phyloP scores from a whole-genome alignment of 2,888 invertebrate genomes.

The Dryadula phaetusa region DNA sequence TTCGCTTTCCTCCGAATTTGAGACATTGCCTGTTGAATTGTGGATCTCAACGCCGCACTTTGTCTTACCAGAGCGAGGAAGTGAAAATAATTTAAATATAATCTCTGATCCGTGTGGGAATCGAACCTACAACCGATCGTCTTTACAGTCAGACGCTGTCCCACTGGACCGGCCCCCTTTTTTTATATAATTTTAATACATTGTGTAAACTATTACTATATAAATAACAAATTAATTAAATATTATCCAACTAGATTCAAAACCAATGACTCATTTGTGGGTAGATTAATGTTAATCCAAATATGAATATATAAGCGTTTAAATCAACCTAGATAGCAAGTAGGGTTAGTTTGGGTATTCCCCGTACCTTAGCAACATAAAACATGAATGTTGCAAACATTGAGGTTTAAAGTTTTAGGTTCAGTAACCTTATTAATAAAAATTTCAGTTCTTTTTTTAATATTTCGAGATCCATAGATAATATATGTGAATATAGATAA shows the following conservation, averaged over 20 bases:
- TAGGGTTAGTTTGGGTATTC: neutral
- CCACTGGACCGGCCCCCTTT: too few species aligned
- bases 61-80: too few species aligned
- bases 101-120: too few species aligned
- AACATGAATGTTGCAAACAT: neutral
- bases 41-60: too few species aligned
- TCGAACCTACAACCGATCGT: too few species aligned
- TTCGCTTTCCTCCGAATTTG: too few species aligned
- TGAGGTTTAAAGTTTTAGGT: slow-evolving; percentile 1
- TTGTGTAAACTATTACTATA: neutral
- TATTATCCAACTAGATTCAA: neutral
- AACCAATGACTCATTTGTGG: neutral
- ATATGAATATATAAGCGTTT: neutral
- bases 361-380: neutral
- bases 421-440: neutral
- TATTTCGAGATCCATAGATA: neutral
- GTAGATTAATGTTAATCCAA: slow-evolving; percentile 1
- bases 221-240: neutral
- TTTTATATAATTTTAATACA: neutral
- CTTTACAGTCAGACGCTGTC: too few species aligned
- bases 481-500: neutral
- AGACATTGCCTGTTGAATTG: too few species aligned
- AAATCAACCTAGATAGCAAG: slow-evolving; percentile 2
- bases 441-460: neutral
- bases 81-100: too few species aligned